Evolutionary conservation across 1,140 invertebrate species (phyloP).

Genomic region (Aleiodes sp.): DNA sequence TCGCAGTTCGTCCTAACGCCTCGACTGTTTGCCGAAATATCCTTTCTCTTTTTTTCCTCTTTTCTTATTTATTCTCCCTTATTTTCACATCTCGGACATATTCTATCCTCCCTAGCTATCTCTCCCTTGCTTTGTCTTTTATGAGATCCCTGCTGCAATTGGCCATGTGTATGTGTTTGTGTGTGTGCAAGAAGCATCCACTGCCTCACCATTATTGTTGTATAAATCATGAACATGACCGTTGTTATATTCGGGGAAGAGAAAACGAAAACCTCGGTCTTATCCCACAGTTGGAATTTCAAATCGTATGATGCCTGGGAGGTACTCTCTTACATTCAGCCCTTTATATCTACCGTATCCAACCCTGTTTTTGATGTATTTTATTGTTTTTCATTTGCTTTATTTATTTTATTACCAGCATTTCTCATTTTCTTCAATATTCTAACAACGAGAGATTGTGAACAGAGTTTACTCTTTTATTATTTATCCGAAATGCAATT

Average conservation of each 20-base stretch:
- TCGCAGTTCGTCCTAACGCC: constrained; percentile 35
- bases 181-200: background rate
- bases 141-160: background rate
- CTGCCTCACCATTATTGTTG: constrained; percentile 10
- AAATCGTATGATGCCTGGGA: background rate
- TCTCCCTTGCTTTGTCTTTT: constrained; percentile 9
- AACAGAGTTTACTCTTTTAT: too few species aligned
- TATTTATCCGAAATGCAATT: too few species aligned
- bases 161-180: too few species aligned
- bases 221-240: constrained; percentile 14
- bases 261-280: constrained; percentile 1
- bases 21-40: constrained; percentile 19
- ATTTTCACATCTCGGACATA: background rate
- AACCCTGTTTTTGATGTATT: background rate
- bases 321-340: background rate
- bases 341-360: background rate
- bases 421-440: too few species aligned
- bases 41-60: constrained; percentile 29
- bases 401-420: too few species aligned
- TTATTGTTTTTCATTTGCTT: background rate
- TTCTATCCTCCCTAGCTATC: constrained; percentile 2
- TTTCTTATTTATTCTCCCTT: background rate
- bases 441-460: too few species aligned
- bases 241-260: background rate
- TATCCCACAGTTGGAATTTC: constrained; percentile 7